phyloP scores from a whole-genome alignment of 1,140 invertebrate genomes.

The Drosophila ercepeae region DNA sequence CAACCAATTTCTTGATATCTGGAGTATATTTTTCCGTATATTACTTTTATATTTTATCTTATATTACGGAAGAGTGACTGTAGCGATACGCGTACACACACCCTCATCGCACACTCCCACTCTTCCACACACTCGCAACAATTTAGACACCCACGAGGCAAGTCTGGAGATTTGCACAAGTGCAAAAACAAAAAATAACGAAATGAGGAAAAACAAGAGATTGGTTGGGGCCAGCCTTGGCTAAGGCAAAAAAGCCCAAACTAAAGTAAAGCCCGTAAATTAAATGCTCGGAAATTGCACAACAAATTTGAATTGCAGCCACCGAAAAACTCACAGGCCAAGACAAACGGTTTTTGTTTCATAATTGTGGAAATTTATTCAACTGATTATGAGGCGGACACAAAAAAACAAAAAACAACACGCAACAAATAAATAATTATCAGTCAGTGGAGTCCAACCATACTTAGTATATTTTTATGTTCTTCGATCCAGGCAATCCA shows the following conservation, averaged over 20 bases:
- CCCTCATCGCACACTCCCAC: constrained; percentile 2
- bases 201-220: constrained; percentile 27
- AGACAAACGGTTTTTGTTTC: constrained; percentile 15
- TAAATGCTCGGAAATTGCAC: constrained; percentile 44
- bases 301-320: constrained; percentile 32
- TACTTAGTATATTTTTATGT: constrained; percentile 56
- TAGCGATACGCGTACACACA: constrained; percentile 3
- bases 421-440: constrained; percentile 6
- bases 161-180: constrained; percentile 73
- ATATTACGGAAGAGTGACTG: constrained; percentile 11
- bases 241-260: constrained; percentile 30
- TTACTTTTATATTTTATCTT: constrained; percentile 1
- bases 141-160: constrained; percentile 33
- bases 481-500: constrained; percentile 51
- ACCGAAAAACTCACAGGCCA: constrained; percentile 20
- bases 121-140: constrained; percentile 10
- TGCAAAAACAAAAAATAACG: constrained; percentile 51
- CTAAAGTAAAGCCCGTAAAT: constrained; percentile 34
- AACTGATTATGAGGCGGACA: constrained; percentile 6
- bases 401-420: constrained; percentile 12
- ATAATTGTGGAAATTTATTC: constrained; percentile 33
- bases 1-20: neutral
- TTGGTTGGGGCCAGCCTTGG: constrained; percentile 40
- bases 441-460: constrained; percentile 6
- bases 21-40: too few species aligned